A percentile compares a stretch with the other conserved stretches of the same genome.
These are phyloP conservation scores for Sialia sialis DNA, from an alignment of 2,113 vertebrate genomes.

Conservation along the genomic window DNA sequence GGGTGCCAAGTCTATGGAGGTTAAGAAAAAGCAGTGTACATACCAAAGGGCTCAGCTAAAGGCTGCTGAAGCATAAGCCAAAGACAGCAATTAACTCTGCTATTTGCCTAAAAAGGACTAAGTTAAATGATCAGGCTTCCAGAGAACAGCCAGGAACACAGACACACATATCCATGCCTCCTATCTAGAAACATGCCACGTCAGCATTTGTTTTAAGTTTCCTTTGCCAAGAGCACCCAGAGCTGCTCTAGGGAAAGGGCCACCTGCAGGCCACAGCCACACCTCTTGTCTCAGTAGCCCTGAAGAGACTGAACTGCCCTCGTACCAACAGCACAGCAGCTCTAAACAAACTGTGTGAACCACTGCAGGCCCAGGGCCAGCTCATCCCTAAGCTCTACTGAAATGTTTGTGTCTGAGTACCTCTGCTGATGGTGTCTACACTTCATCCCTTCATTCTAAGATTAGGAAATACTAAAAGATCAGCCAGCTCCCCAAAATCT, in stretches of 20 bases:
- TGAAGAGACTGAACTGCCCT: background rate
- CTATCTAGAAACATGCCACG: background rate
- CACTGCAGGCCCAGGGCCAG: background rate
- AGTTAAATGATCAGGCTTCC: background rate
- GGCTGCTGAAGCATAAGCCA: background rate
- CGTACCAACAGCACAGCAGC: background rate
- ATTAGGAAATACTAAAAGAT: background rate
- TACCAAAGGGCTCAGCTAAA: background rate
- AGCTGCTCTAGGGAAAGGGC: background rate
- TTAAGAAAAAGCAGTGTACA: background rate
- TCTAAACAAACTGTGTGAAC: background rate
- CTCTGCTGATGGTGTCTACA: background rate
- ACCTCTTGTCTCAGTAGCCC: background rate
- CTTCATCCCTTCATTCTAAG: background rate
- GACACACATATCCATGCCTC: background rate
- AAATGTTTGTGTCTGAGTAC: background rate
- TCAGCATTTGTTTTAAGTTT: constrained; percentile 2
- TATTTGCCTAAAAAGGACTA: background rate
- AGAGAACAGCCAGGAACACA: background rate
- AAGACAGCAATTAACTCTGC: background rate
- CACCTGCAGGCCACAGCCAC: background rate
- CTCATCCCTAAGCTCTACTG: background rate
- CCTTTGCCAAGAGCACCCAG: background rate
- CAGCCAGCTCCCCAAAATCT: background rate
- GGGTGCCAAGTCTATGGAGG: background rate